These are phyloP conservation scores for Periparus ater DNA, from an alignment of 2,797 vertebrate species.

Conservation along the genomic window DNA sequence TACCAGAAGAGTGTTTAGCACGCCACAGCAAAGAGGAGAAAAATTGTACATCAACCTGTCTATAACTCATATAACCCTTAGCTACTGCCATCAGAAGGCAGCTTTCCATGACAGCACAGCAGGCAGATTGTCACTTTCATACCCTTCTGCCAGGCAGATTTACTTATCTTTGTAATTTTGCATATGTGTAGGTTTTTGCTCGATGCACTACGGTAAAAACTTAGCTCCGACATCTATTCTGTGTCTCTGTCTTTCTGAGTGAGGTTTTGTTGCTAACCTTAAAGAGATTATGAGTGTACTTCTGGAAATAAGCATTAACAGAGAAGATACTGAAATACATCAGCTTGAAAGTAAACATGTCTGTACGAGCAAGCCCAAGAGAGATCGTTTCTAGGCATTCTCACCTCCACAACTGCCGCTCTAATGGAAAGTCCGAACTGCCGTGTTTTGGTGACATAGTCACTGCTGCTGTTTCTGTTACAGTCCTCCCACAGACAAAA, in stretches of 20 bases:
- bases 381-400: not conserved
- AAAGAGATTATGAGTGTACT: not conserved
- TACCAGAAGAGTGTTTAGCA: not conserved
- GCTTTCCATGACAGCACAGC: not conserved
- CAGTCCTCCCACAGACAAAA: not conserved
- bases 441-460: not conserved
- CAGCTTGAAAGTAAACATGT: constrained; percentile 8
- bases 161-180: not conserved
- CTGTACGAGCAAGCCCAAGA: not conserved
- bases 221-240: not conserved
- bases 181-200: not conserved
- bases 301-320: not conserved
- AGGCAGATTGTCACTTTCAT: not conserved
- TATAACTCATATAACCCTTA: not conserved
- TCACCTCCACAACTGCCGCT: not conserved
- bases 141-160: not conserved
- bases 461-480: constrained; percentile 3
- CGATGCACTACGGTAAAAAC: not conserved
- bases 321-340: not conserved
- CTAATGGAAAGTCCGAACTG: not conserved
- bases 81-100: not conserved
- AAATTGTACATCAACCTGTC: not conserved
- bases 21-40: not conserved
- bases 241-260: not conserved
- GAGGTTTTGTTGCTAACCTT: not conserved